These are phyloP conservation scores for Tenthredo livida DNA, from an alignment of 2,888 invertebrate genomes.

Conservation along the genomic window DNA sequence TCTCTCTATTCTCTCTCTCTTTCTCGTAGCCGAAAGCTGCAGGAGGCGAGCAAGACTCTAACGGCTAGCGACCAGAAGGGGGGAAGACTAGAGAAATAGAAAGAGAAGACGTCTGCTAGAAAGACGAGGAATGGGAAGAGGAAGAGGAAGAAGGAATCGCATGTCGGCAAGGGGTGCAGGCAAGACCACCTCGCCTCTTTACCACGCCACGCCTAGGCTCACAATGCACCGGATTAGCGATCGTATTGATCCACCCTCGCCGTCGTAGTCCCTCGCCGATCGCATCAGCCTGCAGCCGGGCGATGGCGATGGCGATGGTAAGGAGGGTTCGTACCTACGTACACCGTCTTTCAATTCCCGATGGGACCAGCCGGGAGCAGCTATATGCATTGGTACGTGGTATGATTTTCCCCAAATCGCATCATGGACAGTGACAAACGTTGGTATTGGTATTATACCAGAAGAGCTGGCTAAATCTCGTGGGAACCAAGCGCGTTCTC, in stretches of 20 bases:
- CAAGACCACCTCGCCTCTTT: conserved; percentile 75
- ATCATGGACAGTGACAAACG: neutral
- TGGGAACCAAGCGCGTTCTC: neutral
- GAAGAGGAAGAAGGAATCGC: conserved; percentile 61
- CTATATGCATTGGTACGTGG: neutral
- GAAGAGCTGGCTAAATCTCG: neutral
- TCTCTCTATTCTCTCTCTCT: neutral
- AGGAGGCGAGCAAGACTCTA: conserved; percentile 48
- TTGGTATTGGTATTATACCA: neutral
- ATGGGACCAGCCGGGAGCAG: neutral
- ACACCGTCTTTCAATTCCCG: neutral
- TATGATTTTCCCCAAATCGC: neutral
- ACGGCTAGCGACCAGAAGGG: conserved; percentile 48
- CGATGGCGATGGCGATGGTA: conserved; percentile 42
- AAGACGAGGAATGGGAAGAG: conserved; percentile 57
- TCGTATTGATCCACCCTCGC: conserved; percentile 78
- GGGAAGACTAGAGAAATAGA: conserved; percentile 49
- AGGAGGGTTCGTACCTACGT: neutral
- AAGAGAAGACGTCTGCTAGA: conserved; percentile 54
- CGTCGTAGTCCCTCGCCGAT: conserved; percentile 70
- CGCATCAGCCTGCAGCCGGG: conserved; percentile 52
- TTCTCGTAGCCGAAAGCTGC: conserved; percentile 3
- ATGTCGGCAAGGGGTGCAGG: conserved; percentile 65
- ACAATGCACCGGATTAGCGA: conserved; percentile 78
- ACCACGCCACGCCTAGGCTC: conserved; percentile 77